Conservation (phyloP, 2,113 vertebrate genomes). For the Trematocara macrostoma region DNA sequence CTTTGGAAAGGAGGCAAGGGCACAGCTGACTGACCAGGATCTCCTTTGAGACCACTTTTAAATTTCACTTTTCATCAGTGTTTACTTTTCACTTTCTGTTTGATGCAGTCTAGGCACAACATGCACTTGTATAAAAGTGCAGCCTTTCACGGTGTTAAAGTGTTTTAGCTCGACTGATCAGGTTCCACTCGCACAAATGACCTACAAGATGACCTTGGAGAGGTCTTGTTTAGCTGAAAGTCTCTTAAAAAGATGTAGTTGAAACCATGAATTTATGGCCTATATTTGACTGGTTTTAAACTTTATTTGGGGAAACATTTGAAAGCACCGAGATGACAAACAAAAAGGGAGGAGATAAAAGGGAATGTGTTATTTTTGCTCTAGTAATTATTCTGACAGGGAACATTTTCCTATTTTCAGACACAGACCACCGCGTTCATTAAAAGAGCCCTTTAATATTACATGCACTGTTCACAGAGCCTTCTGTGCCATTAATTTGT, state of each 20-base stretch:
- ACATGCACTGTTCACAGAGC: neutral
- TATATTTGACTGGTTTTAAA: neutral
- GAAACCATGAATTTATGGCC: neutral
- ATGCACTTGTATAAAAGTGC: neutral
- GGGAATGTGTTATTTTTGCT: neutral
- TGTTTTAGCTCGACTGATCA: neutral
- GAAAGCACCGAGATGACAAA: neutral
- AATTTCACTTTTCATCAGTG: neutral
- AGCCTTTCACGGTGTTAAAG: neutral
- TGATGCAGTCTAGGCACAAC: neutral
- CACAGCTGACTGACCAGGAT: neutral
- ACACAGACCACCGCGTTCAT: neutral
- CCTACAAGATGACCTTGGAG: accelerated
- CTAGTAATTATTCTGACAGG: neutral
- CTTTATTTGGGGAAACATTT: neutral
- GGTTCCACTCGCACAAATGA: accelerated
- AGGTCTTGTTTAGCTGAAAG: neutral
- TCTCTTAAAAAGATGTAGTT: neutral
- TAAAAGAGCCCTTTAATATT: neutral
- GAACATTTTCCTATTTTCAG: neutral
- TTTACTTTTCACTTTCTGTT: neutral
- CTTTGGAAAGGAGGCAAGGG: neutral
- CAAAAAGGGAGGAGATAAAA: neutral
- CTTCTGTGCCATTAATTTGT: neutral
- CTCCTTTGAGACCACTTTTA: neutral